Percentiles rank a stretch among this genome's conserved stretches.
phyloP scores from a whole-genome alignment of 2,113 vertebrate genomes.

The Morone saxatilis region DNA sequence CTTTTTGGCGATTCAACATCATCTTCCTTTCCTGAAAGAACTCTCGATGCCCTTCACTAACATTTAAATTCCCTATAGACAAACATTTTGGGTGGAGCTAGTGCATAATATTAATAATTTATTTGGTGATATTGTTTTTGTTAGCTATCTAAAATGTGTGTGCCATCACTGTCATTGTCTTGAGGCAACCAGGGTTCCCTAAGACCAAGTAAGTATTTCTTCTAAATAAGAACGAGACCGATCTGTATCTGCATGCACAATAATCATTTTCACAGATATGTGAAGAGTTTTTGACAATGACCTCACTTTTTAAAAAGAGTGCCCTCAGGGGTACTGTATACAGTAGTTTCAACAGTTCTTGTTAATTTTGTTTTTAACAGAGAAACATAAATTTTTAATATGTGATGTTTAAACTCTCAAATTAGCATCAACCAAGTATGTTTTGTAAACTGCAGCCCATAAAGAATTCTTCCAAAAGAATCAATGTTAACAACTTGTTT shows the following conservation, averaged over 20 bases:
- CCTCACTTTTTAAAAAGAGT: not conserved
- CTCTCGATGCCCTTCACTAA: not conserved
- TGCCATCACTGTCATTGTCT: conserved; percentile 37
- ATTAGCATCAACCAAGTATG: not conserved
- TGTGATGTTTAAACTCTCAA: conserved; percentile 11
- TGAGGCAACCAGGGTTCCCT: conserved; percentile 39
- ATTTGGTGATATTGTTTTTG: not conserved
- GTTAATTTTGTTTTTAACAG: conserved; percentile 20
- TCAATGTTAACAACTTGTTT: conserved; percentile 8
- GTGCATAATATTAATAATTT: conserved; percentile 6
- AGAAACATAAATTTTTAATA: conserved; percentile 26
- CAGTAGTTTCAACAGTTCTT: not conserved
- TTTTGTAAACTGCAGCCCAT: conserved; percentile 18
- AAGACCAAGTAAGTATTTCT: conserved; percentile 26
- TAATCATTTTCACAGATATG: conserved; percentile 32
- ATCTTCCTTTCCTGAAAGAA: not conserved
- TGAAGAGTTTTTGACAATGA: conserved; percentile 10
- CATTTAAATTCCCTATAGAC: not conserved
- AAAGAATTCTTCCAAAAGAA: not conserved
- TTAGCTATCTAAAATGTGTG: conserved; percentile 15
- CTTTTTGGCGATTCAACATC: conserved; percentile 9
- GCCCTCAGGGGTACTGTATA: not conserved
- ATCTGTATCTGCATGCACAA: conserved; percentile 22
- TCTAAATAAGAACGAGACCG: not conserved
- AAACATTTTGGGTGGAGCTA: not conserved